Conservation (phyloP, 2,888 invertebrate genomes). For the Hyles lineata region DNA sequence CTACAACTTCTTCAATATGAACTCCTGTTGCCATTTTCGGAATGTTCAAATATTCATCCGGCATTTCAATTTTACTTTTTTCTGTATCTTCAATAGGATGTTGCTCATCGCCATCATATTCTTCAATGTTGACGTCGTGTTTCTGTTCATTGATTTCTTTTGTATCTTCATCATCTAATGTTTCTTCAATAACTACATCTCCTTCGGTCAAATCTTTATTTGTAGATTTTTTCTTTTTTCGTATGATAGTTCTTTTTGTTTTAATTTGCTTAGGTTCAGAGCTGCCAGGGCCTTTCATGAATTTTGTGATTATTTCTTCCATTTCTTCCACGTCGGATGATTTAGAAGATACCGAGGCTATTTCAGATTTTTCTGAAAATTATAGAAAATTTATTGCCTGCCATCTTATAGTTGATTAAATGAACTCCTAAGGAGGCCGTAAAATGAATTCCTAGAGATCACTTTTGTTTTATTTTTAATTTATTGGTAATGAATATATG, state of each 20-base stretch:
- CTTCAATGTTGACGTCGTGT: conserved; percentile 72
- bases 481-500: too few relatives aligned
- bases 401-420: neutral
- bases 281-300: conserved; percentile 78
- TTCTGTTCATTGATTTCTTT: conserved; percentile 38
- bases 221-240: conserved; percentile 67
- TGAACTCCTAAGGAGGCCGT: too few relatives aligned
- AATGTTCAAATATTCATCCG: conserved; percentile 62
- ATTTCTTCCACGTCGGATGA: conserved; percentile 82
- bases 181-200: conserved; percentile 83
- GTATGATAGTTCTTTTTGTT: conserved; percentile 84
- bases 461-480: too few relatives aligned
- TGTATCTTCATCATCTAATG: conserved; percentile 69
- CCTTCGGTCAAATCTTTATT: conserved; percentile 56
- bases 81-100: conserved; percentile 51
- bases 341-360: conserved; percentile 56
- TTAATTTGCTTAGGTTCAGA: conserved; percentile 83
- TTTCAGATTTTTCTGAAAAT: conserved; percentile 62
- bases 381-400: neutral
- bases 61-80: conserved; percentile 68
- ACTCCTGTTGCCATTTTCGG: conserved; percentile 63
- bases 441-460: too few relatives aligned
- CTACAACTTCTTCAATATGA: conserved; percentile 65
- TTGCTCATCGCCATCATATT: conserved; percentile 64
- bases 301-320: conserved; percentile 86